Evolutionary conservation across 1,140 invertebrate species (phyloP).

Genomic region (Conopomorpha cramerella): DNA sequence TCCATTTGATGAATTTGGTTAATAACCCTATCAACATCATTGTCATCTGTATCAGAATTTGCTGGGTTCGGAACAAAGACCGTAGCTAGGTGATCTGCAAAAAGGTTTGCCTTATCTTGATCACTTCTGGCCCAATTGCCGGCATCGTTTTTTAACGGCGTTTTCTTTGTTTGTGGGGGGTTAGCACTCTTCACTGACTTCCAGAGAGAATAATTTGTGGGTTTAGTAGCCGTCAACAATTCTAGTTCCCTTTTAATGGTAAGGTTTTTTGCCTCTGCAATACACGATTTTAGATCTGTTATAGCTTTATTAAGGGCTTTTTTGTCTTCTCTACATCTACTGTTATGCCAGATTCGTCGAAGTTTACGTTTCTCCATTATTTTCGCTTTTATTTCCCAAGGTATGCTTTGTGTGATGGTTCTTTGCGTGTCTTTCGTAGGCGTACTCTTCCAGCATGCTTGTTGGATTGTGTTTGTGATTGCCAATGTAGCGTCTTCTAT

Average conservation of each 20-base stretch:
- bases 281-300: background rate
- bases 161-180: conserved; percentile 3
- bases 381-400: background rate
- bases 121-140: conserved; percentile 4
- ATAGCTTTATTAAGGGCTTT: conserved; percentile 1
- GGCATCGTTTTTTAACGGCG: conserved; percentile 2
- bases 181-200: conserved; percentile 4
- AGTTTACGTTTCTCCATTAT: conserved; percentile 4
- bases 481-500: no score
- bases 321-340: conserved; percentile 5
- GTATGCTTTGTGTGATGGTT: no score
- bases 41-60: background rate
- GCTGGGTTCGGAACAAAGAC: conserved; percentile 7
- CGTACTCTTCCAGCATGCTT: no score
- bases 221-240: conserved; percentile 1
- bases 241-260: conserved; percentile 3
- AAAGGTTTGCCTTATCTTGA: conserved; percentile 6
- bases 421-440: no score
- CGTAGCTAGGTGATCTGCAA: conserved; percentile 4
- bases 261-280: background rate
- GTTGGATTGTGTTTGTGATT: no score
- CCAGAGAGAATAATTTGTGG: conserved; percentile 8
- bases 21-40: background rate
- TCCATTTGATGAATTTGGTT: conserved; percentile 5
- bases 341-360: conserved; percentile 5